Percentiles rank a stretch among this genome's conserved stretches.
These are phyloP conservation scores for Melanocharis versteri DNA, from an alignment of 2,113 vertebrate genomes.

Conservation along the genomic window DNA sequence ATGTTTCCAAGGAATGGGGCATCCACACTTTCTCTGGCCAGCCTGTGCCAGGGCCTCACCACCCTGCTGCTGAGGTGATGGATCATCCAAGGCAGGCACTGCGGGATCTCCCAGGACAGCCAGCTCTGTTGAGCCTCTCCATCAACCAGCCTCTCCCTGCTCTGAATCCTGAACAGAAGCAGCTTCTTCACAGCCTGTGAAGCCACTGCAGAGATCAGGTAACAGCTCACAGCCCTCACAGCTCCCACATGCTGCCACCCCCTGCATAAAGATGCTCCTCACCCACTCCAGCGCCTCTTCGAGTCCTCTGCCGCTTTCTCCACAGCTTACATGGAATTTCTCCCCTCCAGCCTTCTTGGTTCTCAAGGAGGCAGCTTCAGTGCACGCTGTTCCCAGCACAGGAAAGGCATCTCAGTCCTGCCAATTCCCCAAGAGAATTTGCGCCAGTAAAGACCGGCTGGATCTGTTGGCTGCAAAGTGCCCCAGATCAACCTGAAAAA, in stretches of 20 bases:
- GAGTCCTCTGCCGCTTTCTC: rapidly evolving
- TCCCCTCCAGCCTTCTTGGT: not conserved
- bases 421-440: not conserved
- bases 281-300: not conserved
- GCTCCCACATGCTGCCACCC: rapidly evolving
- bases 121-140: rapidly evolving
- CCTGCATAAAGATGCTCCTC: not conserved
- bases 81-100: not conserved
- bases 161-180: not conserved
- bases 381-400: rapidly evolving
- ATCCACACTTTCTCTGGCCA: not conserved
- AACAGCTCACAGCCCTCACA: not conserved
- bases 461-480: not conserved
- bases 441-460: not conserved
- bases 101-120: rapidly evolving
- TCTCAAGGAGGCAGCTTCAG: not conserved
- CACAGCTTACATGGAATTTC: not conserved
- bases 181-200: not conserved
- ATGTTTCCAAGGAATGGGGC: not conserved
- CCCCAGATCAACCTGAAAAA: not conserved
- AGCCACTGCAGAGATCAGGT: not conserved
- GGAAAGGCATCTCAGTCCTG: not conserved
- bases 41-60: not conserved
- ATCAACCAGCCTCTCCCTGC: rapidly evolving
- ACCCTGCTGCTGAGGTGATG: not conserved